phyloP scores from a whole-genome alignment of 2,888 invertebrate genomes.

The Mimachlamys varia region DNA sequence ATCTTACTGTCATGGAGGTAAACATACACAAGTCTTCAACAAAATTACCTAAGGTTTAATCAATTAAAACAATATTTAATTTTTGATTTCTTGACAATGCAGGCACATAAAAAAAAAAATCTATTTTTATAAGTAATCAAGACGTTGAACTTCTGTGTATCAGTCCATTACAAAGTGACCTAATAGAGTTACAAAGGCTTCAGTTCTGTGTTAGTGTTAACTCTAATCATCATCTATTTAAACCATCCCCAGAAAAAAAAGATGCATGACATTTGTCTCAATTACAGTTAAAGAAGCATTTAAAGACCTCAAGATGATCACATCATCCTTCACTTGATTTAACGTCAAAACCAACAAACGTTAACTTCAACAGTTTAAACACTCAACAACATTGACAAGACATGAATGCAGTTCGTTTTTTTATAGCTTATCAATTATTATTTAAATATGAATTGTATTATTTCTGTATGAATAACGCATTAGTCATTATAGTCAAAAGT shows the following conservation, averaged over 20 bases:
- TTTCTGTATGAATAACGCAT: too few species aligned
- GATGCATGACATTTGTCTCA: neutral
- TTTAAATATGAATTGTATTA: too few species aligned
- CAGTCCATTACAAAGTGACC: neutral
- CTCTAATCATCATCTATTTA: neutral
- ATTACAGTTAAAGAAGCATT: neutral
- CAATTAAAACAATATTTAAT: neutral
- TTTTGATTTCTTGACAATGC: neutral
- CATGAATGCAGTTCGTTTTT: too few species aligned
- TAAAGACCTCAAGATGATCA: neutral
- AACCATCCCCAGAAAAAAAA: neutral
- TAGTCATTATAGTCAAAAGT: too few species aligned
- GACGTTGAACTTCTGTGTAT: neutral
- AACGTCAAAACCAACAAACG: neutral
- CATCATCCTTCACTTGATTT: neutral
- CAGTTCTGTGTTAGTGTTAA: neutral
- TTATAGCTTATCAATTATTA: too few species aligned
- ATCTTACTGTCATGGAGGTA: neutral
- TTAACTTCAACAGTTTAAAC: neutral
- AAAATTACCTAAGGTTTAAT: neutral
- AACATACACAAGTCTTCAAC: neutral
- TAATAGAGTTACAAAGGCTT: neutral
- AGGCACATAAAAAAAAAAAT: neutral
- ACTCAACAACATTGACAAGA: neutral
- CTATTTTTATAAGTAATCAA: neutral